Evolutionary conservation across 2,888 invertebrate genomes (phyloP), one percentile per base, ranked within the genome.

Genomic region (Epistrophe grossulariae): DNA sequence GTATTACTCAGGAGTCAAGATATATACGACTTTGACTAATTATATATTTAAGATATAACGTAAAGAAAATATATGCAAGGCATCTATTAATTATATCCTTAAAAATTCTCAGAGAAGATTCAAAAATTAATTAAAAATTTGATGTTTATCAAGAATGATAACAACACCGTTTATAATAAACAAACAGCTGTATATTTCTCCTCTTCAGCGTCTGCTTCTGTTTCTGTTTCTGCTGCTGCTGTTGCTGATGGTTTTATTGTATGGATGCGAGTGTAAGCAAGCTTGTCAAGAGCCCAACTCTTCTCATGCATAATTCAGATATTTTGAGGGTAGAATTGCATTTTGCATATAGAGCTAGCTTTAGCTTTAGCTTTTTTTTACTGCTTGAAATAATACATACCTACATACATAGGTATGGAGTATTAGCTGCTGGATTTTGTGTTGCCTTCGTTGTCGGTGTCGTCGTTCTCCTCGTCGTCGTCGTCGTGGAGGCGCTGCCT

Each of bases 271-370:
- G 83, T 83, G 83, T 78, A 79, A 82, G 85, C 48, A 78, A 78
- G 74, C 87, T 87, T 83, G 87, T 83, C 87, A 83, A 83, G 83
- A 83, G 74, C 79, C 73, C 43, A 60, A 73, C 83, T 60, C 72
- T 60, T 52, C 79, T 83, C 76, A 87, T 87, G 74, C 87, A 87
- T 87, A 71, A 87, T 87, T 87, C 87, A 87, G 71, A 59, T 79
- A 74, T 62, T 52, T 70, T 60, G 40, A 45, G 83, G 35, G 57
- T 55, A 57, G 52, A 24, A 52, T 43, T 87, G 83, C 83, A 79
- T 68, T 74, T 80, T 80, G 80, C 80, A 80, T 80, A 68, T 38
- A 50, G 28, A 50, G 28, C 50, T 57, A 57, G 52, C 60, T 17
- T 17, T 38, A 60, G 1, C 9, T 2, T 40, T 13, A 40, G 60